Percentiles rank a stretch among this genome's conserved stretches.
Evolutionary conservation across 2,888 invertebrate genomes (phyloP).

Genomic region (Stenichneumon culpator): DNA sequence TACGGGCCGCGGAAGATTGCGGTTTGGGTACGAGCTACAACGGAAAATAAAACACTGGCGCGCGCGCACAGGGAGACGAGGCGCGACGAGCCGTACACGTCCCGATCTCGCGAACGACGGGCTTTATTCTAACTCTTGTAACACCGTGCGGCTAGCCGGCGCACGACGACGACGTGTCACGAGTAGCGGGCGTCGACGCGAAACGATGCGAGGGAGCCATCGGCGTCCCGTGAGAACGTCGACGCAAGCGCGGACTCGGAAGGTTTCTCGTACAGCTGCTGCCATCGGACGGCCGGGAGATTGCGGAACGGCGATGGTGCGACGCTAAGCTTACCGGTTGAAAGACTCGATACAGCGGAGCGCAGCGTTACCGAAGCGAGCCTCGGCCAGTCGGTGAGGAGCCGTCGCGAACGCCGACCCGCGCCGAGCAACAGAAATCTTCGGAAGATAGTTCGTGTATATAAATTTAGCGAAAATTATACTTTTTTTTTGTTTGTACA

Average conservation of each 20-base stretch:
- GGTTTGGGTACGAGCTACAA: background rate
- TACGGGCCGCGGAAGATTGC: background rate
- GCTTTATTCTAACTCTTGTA: slow-evolving; percentile 23
- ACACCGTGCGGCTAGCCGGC: slow-evolving; percentile 58
- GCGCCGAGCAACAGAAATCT: no score
- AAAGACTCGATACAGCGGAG: no score
- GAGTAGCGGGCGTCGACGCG: slow-evolving; percentile 69
- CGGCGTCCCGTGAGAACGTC: slow-evolving; percentile 8
- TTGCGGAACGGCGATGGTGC: background rate
- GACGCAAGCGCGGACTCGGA: slow-evolving; percentile 51
- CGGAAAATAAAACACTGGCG: background rate
- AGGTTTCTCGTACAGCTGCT: background rate
- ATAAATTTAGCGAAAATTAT: no score
- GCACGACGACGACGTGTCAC: slow-evolving; percentile 67
- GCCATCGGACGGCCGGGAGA: slow-evolving; percentile 43
- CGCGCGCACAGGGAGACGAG: background rate
- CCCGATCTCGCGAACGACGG: slow-evolving; percentile 19
- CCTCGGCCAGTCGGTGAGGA: no score
- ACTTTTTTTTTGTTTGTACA: no score
- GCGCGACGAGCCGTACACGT: slow-evolving; percentile 21
- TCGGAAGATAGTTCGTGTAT: no score
- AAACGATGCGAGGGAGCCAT: slow-evolving; percentile 59
- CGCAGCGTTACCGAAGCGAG: no score
- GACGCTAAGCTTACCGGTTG: no score
- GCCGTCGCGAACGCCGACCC: no score